Percentiles rank a stretch among this genome's conserved stretches.
Conservation (phyloP, 2,797 vertebrate species). For the Cynodonichthys magdalenae region DNA sequence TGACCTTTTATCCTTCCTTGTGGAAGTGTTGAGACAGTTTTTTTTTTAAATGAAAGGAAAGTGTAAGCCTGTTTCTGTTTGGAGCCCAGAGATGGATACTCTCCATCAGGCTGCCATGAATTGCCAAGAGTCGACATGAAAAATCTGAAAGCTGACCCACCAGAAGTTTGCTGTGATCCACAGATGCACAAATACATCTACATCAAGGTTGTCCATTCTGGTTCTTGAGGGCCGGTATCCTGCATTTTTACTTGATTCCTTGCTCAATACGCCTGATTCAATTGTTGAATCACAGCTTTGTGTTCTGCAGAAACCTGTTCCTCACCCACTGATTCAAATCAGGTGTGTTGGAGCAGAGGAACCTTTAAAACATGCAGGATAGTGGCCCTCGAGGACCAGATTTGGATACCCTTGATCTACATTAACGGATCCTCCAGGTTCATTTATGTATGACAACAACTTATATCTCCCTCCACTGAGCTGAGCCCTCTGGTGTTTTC, state of each 20-base stretch:
- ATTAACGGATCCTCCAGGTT: not conserved
- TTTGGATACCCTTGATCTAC: not conserved
- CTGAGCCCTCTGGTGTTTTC: slow-evolving; percentile 14
- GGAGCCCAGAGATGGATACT: slow-evolving; percentile 16
- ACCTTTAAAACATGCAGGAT: too few relatives aligned
- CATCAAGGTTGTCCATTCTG: too few relatives aligned
- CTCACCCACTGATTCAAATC: too few relatives aligned
- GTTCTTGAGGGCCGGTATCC: too few relatives aligned
- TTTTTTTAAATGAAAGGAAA: too few relatives aligned
- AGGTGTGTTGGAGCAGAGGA: too few relatives aligned
- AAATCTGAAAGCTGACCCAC: slow-evolving; percentile 37
- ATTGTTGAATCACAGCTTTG: too few relatives aligned
- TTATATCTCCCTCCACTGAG: slow-evolving; percentile 14
- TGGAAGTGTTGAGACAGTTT: not conserved
- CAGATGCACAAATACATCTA: slow-evolving; percentile 7
- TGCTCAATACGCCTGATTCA: too few relatives aligned
- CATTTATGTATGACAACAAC: slow-evolving; percentile 5
- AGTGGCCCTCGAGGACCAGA: too few relatives aligned
- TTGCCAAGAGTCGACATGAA: slow-evolving; percentile 34
- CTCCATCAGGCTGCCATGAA: slow-evolving; percentile 41
- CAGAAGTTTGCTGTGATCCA: slow-evolving; percentile 46
- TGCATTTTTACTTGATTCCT: too few relatives aligned
- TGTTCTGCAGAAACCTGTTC: too few relatives aligned
- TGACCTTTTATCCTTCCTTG: too few relatives aligned
- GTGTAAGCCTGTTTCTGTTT: slow-evolving; percentile 20